Base-by-base conservation (phyloP, 2,888 invertebrate genomes). In the Agrilus biguttatus region DNA sequence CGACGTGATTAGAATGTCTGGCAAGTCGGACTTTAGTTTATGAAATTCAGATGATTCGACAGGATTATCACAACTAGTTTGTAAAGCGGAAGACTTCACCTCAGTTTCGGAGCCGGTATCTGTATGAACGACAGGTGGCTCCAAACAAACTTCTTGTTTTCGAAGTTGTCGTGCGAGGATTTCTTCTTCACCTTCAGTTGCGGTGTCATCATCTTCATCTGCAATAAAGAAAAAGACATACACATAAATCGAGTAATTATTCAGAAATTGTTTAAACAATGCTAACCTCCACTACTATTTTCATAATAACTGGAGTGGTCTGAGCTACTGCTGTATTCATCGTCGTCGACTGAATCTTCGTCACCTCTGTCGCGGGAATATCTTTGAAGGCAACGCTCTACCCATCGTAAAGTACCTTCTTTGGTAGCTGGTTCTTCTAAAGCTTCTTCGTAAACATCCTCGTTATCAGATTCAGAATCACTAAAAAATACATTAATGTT, bases 101-200 rank as follows among this genome's bases (percentile, higher is more conserved):
- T 82, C 82, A 53, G 81, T 81, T 66, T 81, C 80, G 44, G 75
- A 75, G 58, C 75, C 76, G 28, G 75, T 67, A 55, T 80, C 80
- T 45, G 79, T 76, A 52, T 77, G 77, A 46, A 75, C 68, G 36
- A 70, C 67, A 38, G 78, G 73, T 41, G 78, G 76, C 57, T 76
- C 71, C 42, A 80, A 67, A 54, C 76, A 74, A 28, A 80, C 79
- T 67, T 81, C 81, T 59, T 77, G 75, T 51, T 77, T 75, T 33
- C 81, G 70, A 49, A 78, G 61, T 56, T 80, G 80, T 21, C 80
- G 70, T 8, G 80, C 80, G 39, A 75, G 73, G 21, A 77, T 74
- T 51, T 81, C 80, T 41, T 76, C 75, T 63, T 81, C 80, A 8
- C 80, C 80, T 62, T 82, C 82, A 1, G 81, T 81, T 34, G 80